Conservation (phyloP, 2,888 invertebrate genomes). For the Polietes domitor region DNA sequence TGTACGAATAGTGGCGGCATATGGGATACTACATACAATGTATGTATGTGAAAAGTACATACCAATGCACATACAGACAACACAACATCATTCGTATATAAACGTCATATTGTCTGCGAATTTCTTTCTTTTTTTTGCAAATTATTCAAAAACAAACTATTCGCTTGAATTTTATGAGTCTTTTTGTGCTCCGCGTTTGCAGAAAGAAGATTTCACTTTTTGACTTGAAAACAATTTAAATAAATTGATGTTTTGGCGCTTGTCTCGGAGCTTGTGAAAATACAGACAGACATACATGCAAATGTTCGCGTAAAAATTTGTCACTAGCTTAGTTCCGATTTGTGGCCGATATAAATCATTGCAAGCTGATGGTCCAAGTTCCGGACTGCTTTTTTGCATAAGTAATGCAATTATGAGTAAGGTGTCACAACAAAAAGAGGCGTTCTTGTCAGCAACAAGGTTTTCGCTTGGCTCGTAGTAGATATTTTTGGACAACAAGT, state of each 20-base stretch:
- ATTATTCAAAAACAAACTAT: slow-evolving; percentile 42
- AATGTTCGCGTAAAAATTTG: too few relatives aligned
- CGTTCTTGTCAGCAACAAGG: too few relatives aligned
- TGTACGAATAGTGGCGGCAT: too few relatives aligned
- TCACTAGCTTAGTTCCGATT: too few relatives aligned
- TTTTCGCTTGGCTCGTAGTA: too few relatives aligned
- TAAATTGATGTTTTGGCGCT: slow-evolving; percentile 13
- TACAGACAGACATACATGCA: neutral
- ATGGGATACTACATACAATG: neutral
- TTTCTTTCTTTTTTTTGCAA: slow-evolving; percentile 58
- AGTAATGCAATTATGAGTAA: too few relatives aligned
- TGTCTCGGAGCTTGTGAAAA: slow-evolving; percentile 10
- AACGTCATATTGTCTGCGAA: slow-evolving; percentile 11
- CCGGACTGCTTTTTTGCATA: too few relatives aligned
- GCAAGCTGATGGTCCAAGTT: too few relatives aligned
- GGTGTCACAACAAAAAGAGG: too few relatives aligned
- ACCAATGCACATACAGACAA: too few relatives aligned
- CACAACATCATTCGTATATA: slow-evolving; percentile 7
- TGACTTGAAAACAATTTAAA: slow-evolving; percentile 26
- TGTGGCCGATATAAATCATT: too few relatives aligned
- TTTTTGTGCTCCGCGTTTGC: slow-evolving; percentile 7
- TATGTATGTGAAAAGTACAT: neutral
- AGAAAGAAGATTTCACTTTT: slow-evolving; percentile 58
- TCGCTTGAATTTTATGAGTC: slow-evolving; percentile 41
- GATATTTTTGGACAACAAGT: too few relatives aligned